Evolutionary conservation across 2,888 invertebrate species (phyloP), one percentile per base, ranked within the genome.

Genomic region (Tachina lurida): DNA sequence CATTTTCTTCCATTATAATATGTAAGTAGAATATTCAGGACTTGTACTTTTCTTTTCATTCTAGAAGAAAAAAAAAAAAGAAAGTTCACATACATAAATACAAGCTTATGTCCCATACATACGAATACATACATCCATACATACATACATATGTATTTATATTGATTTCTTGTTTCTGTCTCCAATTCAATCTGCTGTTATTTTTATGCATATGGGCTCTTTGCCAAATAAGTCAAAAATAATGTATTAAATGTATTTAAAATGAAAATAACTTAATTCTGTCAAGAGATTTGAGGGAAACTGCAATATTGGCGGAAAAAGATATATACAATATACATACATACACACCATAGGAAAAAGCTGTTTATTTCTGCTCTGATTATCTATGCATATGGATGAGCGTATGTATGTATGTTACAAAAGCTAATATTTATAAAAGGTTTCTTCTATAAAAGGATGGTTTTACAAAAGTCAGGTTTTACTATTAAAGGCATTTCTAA

Each of bases 201-300:
- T 39, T 74, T 63, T 43, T 3, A 13, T 41, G 39, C 54, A 68
- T 49, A 31, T 78, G 84, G 83, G 84, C 84, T 63, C 10, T 56
- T 47, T 84, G 84, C 84, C 84, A 84, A 84, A 62, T 78, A 84
- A 74, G 78, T 56, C 84, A 84, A 49, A 62, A 49, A 58, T 74
- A 60, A 73, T 77, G 45, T 77, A 19, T 58, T 43, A 22, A 17
- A 43, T 39, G 8, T 41, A 63, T 70, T 54, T 56, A 22, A 47
- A 45, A 71, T n/a, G 31, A 71, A 71, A 58, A 47, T 45, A 47
- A 17, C 5, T 60, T 12, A 12, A 58, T 49, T 13, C 10, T 22
- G 17, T 43, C 4, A 56, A 71, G 12, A 22, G 7, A 19, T 58
- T 71, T 45, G 41, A 70, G 15, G 54, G 10, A 22, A 56, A 54